Conservation (phyloP, 2,797 vertebrate species). For the Chiroxiphia lanceolata region DNA sequence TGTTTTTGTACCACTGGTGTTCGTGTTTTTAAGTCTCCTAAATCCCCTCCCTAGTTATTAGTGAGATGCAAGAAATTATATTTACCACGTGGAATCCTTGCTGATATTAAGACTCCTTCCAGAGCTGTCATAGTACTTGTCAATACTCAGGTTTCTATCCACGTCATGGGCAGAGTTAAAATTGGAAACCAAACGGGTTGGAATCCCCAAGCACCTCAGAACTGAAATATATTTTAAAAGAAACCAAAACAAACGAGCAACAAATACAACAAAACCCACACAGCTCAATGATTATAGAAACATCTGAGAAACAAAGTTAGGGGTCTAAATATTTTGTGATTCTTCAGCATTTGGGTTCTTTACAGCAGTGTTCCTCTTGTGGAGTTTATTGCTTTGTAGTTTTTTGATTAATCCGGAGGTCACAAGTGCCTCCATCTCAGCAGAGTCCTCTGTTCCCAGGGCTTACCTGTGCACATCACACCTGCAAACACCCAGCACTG, state of each 20-base stretch:
- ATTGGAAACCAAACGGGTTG: constrained; percentile 86
- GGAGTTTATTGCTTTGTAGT: background rate
- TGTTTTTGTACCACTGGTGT: background rate
- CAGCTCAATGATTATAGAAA: background rate
- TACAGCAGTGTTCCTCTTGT: background rate
- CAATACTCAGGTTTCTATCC: constrained; percentile 81
- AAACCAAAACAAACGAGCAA: background rate
- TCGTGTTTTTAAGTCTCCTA: background rate
- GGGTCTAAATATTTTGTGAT: background rate
- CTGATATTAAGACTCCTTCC: constrained; percentile 63
- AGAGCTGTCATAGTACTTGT: constrained; percentile 75
- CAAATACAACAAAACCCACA: background rate
- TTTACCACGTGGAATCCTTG: constrained; percentile 88
- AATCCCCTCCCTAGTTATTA: background rate
- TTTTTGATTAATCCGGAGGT: background rate
- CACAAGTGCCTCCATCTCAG: background rate
- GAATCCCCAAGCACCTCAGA: constrained; percentile 87
- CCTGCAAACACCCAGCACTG: constrained; percentile 97
- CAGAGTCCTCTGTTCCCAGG: background rate
- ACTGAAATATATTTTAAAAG: constrained; percentile 73
- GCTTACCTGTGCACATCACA: constrained; percentile 89
- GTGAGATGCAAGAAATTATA: background rate
- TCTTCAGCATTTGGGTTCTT: background rate
- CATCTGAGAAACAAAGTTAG: background rate
- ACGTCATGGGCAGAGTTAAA: constrained; percentile 87